phyloP scores from a whole-genome alignment of 2,888 invertebrate species.

The Teleogryllus oceanicus region DNA sequence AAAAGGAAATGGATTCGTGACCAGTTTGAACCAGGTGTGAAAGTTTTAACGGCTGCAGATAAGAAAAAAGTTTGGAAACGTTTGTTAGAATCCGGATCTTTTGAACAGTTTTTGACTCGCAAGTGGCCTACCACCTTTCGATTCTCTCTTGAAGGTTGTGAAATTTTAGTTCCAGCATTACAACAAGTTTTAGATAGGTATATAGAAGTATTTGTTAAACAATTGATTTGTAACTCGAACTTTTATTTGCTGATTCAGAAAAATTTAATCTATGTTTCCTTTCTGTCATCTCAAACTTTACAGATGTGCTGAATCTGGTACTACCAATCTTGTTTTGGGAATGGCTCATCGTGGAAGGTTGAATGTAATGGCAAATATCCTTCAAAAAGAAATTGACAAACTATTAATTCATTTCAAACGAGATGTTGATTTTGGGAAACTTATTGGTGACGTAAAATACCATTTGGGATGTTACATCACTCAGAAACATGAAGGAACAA shows the following conservation, averaged over 20 bases:
- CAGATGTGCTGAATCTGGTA: neutral
- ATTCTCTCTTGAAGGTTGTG: slow-evolving; percentile 7
- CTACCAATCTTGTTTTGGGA: neutral
- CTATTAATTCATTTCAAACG: neutral
- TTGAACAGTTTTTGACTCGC: neutral
- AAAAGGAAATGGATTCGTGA: neutral
- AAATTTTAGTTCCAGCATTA: neutral
- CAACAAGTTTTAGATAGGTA: neutral
- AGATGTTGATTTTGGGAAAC: neutral
- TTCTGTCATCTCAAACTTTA: neutral
- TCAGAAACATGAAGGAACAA: neutral
- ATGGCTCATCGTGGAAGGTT: neutral
- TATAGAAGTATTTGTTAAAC: neutral
- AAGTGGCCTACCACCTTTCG: neutral
- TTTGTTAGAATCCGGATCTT: neutral
- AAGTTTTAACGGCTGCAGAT: neutral
- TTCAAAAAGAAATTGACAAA: neutral
- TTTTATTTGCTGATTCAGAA: no score
- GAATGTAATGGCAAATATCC: neutral
- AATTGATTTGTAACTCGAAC: no score
- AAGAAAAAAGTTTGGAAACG: neutral
- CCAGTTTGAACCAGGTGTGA: neutral
- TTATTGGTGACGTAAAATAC: neutral
- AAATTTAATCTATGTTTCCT: no score
- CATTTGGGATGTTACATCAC: neutral